Percentiles rank a stretch among this genome's conserved stretches.
Evolutionary conservation across 2,113 vertebrate genomes (phyloP).

Genomic region (Sylvilagus bachmani): DNA sequence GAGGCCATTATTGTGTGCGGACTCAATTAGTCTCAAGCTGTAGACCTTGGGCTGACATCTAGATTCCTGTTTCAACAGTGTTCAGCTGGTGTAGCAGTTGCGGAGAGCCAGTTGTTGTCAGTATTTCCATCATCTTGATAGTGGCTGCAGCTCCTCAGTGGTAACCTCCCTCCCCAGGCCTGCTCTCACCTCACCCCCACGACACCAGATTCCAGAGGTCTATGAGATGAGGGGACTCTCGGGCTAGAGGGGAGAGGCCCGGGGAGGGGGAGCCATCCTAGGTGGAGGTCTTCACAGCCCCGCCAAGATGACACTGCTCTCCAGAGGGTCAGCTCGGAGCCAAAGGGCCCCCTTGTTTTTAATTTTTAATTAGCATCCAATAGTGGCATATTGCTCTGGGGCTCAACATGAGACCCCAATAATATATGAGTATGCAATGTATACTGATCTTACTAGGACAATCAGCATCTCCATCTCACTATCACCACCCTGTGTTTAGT

Average conservation of each 20-base stretch:
- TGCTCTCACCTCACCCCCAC: constrained; percentile 60
- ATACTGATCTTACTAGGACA: no score
- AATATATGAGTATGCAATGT: no score
- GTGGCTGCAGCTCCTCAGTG: no score
- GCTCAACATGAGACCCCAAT: no score
- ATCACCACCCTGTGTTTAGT: no score
- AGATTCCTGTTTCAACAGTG: constrained; percentile 90
- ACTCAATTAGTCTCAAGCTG: constrained; percentile 95
- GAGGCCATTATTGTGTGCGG: constrained; percentile 94
- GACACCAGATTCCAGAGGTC: constrained; percentile 25
- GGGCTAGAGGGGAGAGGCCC: constrained; percentile 70
- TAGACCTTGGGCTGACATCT: constrained; percentile 94
- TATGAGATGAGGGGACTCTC: constrained; percentile 7
- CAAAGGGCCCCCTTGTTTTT: background rate
- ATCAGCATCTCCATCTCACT: no score
- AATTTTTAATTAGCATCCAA: no score
- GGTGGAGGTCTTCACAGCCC: constrained; percentile 52
- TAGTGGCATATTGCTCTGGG: no score
- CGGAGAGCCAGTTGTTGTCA: constrained; percentile 85
- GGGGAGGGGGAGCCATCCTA: constrained; percentile 68
- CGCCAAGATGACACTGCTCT: background rate
- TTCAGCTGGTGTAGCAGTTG: constrained; percentile 92
- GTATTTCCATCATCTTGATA: constrained; percentile 57
- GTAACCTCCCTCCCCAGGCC: no score
- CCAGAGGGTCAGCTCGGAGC: background rate